A percentile compares a stretch with the other conserved stretches of the same genome.
Conservation (phyloP, 2,888 invertebrate genomes). For the Macropis europaea region DNA sequence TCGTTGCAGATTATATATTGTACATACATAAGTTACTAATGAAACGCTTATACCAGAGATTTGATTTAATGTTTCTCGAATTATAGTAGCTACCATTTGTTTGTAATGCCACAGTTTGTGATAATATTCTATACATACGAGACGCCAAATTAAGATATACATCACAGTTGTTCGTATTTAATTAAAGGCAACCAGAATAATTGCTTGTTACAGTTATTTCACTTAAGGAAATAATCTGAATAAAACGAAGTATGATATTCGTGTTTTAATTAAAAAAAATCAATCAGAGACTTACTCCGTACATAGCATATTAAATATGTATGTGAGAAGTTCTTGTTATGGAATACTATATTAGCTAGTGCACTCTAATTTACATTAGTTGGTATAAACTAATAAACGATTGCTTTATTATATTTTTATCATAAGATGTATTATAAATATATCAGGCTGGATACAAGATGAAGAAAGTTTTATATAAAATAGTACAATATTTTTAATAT, state of each 20-base stretch:
- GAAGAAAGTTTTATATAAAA: slow-evolving; percentile 43
- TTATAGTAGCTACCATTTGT: slow-evolving; percentile 8
- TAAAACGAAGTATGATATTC: neutral
- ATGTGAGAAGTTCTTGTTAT: slow-evolving; percentile 1
- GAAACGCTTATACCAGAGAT: slow-evolving; percentile 20
- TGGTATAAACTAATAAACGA: slow-evolving; percentile 12
- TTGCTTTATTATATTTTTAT: slow-evolving; percentile 28
- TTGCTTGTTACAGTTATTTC: neutral
- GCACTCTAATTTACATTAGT: slow-evolving; percentile 14
- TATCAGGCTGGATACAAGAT: slow-evolving; percentile 19
- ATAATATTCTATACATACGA: slow-evolving; percentile 28
- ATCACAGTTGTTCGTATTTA: slow-evolving; percentile 15
- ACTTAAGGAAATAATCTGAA: slow-evolving; percentile 5
- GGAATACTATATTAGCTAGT: slow-evolving; percentile 1
- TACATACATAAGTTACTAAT: slow-evolving; percentile 21
- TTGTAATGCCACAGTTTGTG: slow-evolving; percentile 43
- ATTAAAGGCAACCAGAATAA: slow-evolving; percentile 21
- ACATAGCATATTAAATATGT: slow-evolving; percentile 15
- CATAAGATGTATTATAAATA: slow-evolving; percentile 26
- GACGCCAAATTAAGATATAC: slow-evolving; percentile 38
- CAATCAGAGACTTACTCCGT: slow-evolving; percentile 5
- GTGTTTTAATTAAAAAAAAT: slow-evolving; percentile 20
- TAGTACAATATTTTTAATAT: slow-evolving; percentile 56
- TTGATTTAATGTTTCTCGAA: slow-evolving; percentile 19
- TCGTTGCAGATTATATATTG: slow-evolving; percentile 11